Evolutionary conservation across 2,888 invertebrate genomes (phyloP).

Genomic region (Dicycla oo): DNA sequence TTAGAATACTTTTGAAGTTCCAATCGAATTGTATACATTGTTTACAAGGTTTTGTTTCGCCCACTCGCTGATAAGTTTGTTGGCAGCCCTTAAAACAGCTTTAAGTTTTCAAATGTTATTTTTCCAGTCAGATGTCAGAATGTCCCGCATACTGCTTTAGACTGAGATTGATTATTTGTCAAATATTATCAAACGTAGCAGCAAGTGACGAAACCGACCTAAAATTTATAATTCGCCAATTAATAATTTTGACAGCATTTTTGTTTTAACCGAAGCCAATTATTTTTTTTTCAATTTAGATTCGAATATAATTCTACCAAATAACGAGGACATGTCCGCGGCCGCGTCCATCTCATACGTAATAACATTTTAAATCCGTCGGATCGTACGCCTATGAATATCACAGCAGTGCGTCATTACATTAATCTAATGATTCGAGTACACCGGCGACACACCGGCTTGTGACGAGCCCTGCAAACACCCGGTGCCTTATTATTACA

Average conservation of each 20-base stretch:
- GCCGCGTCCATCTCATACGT: slow-evolving; percentile 60
- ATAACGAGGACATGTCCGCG: slow-evolving; percentile 56
- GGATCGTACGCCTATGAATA: slow-evolving; percentile 81
- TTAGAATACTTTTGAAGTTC: slow-evolving; percentile 26
- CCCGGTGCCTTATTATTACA: slow-evolving; percentile 77
- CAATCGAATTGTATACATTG: slow-evolving; percentile 23
- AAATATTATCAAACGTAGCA: slow-evolving; percentile 12
- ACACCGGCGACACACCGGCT: slow-evolving; percentile 33
- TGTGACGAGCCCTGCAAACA: slow-evolving; percentile 82
- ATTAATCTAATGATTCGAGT: slow-evolving; percentile 84
- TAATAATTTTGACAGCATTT: slow-evolving; percentile 29
- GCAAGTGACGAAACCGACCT: slow-evolving; percentile 14
- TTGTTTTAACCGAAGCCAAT: slow-evolving; percentile 39
- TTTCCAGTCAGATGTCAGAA: not conserved
- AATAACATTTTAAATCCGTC: slow-evolving; percentile 73
- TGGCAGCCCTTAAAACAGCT: slow-evolving; percentile 9
- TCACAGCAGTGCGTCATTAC: slow-evolving; percentile 86
- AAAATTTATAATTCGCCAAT: slow-evolving; percentile 35
- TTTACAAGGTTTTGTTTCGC: slow-evolving; percentile 10
- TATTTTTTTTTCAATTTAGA: slow-evolving; percentile 48
- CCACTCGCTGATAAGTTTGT: slow-evolving; percentile 6
- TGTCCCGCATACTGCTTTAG: not conserved
- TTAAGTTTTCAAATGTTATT: not conserved
- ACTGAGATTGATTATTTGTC: not conserved
- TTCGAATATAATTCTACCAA: slow-evolving; percentile 64